A percentile compares a stretch with the other conserved stretches of the same genome.
phyloP scores from a whole-genome alignment of 2,113 vertebrate species.

The Pangasianodon hypophthalmus region DNA sequence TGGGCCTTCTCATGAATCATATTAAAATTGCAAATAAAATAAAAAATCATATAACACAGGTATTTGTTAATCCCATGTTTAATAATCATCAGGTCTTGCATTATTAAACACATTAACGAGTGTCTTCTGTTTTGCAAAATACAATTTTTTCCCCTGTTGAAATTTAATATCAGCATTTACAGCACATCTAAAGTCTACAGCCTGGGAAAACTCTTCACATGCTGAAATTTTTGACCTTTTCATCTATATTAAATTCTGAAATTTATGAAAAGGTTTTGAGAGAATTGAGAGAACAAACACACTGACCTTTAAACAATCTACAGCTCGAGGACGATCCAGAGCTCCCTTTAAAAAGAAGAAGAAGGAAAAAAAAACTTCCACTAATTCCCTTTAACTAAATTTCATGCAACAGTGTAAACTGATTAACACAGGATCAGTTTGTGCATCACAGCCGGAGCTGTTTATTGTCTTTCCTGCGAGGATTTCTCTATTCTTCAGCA shows the following conservation, averaged over 20 bases:
- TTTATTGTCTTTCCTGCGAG: background rate
- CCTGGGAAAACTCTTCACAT: background rate
- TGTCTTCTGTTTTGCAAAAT: background rate
- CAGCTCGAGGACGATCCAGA: background rate
- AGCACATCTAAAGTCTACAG: background rate
- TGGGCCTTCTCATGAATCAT: background rate
- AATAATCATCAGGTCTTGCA: background rate
- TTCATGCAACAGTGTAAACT: background rate
- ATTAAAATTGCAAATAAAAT: background rate
- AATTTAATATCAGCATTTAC: background rate
- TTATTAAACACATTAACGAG: background rate
- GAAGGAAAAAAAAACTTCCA: background rate
- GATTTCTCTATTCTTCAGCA: background rate
- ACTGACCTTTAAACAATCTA: slow-evolving; percentile 11
- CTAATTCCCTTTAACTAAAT: background rate
- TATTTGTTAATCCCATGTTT: background rate
- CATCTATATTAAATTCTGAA: slow-evolving; percentile 15
- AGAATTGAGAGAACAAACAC: slow-evolving; percentile 21
- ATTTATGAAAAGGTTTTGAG: slow-evolving; percentile 13
- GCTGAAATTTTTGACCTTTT: slow-evolving; percentile 10
- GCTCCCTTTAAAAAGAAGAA: background rate
- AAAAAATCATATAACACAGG: background rate
- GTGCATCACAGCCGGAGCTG: background rate
- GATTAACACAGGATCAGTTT: background rate
- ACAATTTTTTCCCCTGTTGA: background rate